Evolutionary conservation across 2,797 vertebrate genomes (phyloP), one percentile per base, ranked within the genome.

Genomic region (Pelochelys cantorii): DNA sequence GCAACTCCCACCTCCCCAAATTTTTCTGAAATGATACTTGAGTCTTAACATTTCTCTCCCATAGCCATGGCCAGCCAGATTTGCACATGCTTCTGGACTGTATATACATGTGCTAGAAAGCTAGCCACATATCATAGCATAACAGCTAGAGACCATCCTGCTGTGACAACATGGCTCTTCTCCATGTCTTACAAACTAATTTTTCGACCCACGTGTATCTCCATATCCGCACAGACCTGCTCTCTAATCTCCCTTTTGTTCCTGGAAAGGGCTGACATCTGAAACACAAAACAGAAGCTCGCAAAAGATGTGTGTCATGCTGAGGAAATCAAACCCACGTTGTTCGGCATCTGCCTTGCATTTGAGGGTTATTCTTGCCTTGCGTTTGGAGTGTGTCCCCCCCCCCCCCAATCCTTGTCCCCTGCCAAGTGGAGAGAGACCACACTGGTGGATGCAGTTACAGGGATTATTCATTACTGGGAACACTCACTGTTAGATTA

Each of bases 121-220:
- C 94, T 75, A 68, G 75, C 91, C 84, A 79, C 83, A 90, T 88
- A 82, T 96, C 79, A 90, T 95, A 87, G 84, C 0, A 0, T 80
- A 95, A 93, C 95, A 97, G 94, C 95, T 97, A 96, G 91, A 92
- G 94, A 93, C 90, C 88, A 1, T 93, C 83, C 59, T 82, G 90
- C 52, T 71, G 52, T 85, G 94, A 93, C 77, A 71, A 34, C 2
- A 5, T 82, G 54, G 5, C 68, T 92, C 79, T 94, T 84, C 90
- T 88, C 29, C 90, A 74, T 83, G 65, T 59, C 12, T 2, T 3
- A 31, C 52, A 83, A 89, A 91, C 90, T 75, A 56, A 62, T 86
- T 92, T 86, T 52, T 62, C 22, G 87, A 95, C 93, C 82, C 25
- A 95, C 56, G 81, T 96, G 94, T 90, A 34, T 94, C 54, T 65